These are phyloP conservation scores for Dermatemys mawii DNA, from an alignment of 2,113 vertebrate genomes.

Conservation along the genomic window DNA sequence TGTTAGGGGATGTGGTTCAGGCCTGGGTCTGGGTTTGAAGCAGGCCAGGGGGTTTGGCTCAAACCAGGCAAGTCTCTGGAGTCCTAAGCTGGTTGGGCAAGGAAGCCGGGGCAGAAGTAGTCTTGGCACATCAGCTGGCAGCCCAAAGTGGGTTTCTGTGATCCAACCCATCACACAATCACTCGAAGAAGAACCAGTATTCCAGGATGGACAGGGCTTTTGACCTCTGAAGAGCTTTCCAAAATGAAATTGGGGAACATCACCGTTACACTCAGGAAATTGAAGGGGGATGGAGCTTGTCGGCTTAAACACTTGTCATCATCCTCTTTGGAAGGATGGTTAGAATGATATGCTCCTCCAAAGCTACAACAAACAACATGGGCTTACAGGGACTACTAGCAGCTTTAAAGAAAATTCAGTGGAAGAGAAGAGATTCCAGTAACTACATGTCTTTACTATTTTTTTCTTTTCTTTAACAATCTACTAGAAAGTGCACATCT, in stretches of 20 bases:
- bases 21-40: no score
- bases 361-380: background rate
- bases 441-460: background rate
- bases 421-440: background rate
- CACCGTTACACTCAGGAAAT: background rate
- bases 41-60: no score
- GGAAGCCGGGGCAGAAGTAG: no score
- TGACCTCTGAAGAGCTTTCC: background rate
- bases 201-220: background rate
- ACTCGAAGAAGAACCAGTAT: no score
- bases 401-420: background rate
- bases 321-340: background rate
- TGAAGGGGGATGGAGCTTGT: fast-evolving
- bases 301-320: fast-evolving
- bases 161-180: no score
- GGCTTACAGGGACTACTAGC: fast-evolving
- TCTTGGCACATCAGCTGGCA: no score
- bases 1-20: no score
- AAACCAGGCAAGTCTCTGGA: no score
- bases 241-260: fast-evolving
- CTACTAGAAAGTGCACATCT: background rate
- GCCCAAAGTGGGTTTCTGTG: no score
- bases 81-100: no score
- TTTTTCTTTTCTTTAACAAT: background rate
- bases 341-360: background rate